Percentiles rank a stretch among this genome's conserved stretches.
Evolutionary conservation across 35 echinoderm and acorn worm genomes (phyloP).

Genomic region (Acanthaster planci): DNA sequence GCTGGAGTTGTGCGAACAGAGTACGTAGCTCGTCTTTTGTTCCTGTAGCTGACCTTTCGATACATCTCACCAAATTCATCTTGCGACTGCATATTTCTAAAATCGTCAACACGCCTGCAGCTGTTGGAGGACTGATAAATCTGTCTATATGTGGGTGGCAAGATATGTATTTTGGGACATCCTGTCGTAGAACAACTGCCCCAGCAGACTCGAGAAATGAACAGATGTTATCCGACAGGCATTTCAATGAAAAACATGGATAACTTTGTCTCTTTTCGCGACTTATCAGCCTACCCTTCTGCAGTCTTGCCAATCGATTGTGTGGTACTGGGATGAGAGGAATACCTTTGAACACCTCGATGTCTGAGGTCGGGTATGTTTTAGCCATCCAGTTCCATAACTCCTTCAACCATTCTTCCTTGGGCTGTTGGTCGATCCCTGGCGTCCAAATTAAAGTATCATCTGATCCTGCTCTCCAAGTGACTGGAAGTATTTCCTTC

Average conservation of each 20-base stretch:
- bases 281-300: neutral
- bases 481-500: neutral
- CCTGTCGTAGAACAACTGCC: neutral
- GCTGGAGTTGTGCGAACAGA: neutral
- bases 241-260: neutral
- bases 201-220: conserved; percentile 23
- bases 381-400: conserved; percentile 24
- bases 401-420: conserved; percentile 5
- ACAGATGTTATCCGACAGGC: neutral
- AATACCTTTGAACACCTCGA: neutral
- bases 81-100: neutral
- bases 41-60: neutral
- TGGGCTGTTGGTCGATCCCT: neutral
- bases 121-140: neutral
- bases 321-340: neutral
- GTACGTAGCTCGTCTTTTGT: neutral
- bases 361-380: neutral
- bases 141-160: neutral
- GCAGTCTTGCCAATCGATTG: neutral
- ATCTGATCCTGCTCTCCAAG: conserved; percentile 7
- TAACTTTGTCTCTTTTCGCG: neutral
- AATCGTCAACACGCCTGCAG: conserved; percentile 2
- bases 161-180: neutral
- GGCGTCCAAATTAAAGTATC: neutral
- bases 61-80: neutral